Percentiles rank a stretch among this genome's conserved stretches.
Evolutionary conservation across 2,113 vertebrate genomes (phyloP).

Genomic region (Natator depressus): DNA sequence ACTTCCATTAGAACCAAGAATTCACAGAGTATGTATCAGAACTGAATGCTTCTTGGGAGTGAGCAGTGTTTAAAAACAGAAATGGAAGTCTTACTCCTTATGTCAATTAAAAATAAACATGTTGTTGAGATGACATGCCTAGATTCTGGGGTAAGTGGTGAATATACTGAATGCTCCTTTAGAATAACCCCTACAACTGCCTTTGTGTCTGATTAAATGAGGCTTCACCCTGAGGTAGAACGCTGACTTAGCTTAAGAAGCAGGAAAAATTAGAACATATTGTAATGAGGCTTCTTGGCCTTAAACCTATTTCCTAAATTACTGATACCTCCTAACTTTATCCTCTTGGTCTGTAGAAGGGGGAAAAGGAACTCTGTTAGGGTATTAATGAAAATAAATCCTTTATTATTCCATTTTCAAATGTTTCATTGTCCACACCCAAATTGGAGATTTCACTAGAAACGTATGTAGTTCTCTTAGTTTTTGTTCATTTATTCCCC

Average conservation of each 20-base stretch:
- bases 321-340: neutral
- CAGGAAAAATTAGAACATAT: neutral
- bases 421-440: neutral
- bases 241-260: neutral
- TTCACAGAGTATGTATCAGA: neutral
- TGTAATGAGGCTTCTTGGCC: constrained; percentile 1
- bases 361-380: neutral
- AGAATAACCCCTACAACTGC: neutral
- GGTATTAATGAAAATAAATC: neutral
- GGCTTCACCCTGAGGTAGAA: neutral
- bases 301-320: neutral
- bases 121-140: neutral
- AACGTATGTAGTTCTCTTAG: neutral
- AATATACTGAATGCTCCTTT: neutral
- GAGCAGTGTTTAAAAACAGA: neutral
- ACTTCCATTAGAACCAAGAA: neutral
- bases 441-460: neutral
- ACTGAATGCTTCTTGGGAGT: neutral
- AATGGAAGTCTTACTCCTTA: neutral
- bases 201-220: neutral
- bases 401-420: neutral
- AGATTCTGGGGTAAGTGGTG: neutral
- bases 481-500: neutral
- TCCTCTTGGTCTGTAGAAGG: neutral
- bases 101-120: neutral